Conservation (phyloP, 2,888 invertebrate genomes). For the Prenolepis imparis region DNA sequence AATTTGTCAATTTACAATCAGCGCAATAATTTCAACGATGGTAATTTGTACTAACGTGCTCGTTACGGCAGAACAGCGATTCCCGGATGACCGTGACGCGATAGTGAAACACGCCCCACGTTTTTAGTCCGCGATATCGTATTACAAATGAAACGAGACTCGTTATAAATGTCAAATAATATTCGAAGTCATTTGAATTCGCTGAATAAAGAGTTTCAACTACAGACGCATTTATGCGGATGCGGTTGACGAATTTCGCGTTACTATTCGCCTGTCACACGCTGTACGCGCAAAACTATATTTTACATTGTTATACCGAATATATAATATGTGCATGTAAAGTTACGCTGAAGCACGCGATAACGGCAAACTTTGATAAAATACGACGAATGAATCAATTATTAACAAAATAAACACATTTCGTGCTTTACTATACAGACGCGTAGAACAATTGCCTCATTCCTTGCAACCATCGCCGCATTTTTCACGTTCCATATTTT, state of each 20-base stretch:
- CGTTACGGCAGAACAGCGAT: constrained; percentile 41
- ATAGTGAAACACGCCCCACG: constrained; percentile 19
- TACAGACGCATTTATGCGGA: constrained; percentile 42
- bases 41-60: constrained; percentile 40
- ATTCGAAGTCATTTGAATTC: constrained; percentile 48
- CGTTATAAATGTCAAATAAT: constrained; percentile 51
- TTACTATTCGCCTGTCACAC: constrained; percentile 8
- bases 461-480: neutral
- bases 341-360: neutral
- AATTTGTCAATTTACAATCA: constrained; percentile 53
- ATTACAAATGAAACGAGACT: constrained; percentile 43
- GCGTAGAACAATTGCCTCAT: neutral
- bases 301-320: constrained; percentile 4
- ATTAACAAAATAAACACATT: constrained; percentile 29
- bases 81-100: constrained; percentile 19
- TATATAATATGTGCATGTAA: constrained; percentile 4
- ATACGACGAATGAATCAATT: constrained; percentile 25
- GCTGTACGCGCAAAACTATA: neutral
- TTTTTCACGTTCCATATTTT: neutral
- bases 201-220: constrained; percentile 48
- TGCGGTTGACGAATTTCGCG: constrained; percentile 44
- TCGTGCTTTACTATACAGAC: constrained; percentile 21
- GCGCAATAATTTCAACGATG: constrained; percentile 25
- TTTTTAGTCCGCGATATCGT: constrained; percentile 38
- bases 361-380: neutral